Percentiles rank a stretch among this genome's conserved stretches.
Evolutionary conservation across 2,113 vertebrate genomes (phyloP).

Genomic region (Dasypus novemcinctus): DNA sequence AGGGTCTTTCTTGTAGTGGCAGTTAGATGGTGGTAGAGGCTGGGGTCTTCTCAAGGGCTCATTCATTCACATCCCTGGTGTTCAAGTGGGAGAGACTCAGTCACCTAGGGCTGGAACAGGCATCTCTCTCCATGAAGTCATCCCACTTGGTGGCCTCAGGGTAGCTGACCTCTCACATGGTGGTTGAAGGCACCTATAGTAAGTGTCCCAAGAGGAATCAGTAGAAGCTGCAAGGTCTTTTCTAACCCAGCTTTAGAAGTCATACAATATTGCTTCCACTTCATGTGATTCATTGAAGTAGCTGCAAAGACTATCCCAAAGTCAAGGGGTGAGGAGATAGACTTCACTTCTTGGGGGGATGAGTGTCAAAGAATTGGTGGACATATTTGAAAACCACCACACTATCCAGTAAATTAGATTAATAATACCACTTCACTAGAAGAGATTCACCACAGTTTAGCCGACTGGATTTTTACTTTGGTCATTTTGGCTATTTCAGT

Average conservation of each 20-base stretch:
- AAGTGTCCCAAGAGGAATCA: too few species aligned
- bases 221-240: not conserved
- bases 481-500: not conserved
- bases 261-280: not conserved
- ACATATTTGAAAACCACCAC: not conserved
- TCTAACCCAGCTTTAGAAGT: not conserved
- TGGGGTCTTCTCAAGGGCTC: not conserved
- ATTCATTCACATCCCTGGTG: not conserved
- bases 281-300: not conserved
- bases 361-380: not conserved
- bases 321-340: rapidly evolving
- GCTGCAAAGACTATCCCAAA: not conserved
- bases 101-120: not conserved
- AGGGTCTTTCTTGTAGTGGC: too few species aligned
- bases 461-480: not conserved
- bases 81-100: not conserved
- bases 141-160: not conserved
- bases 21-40: not conserved
- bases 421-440: not conserved
- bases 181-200: too few species aligned
- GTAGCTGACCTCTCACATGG: too few species aligned
- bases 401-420: not conserved
- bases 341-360: not conserved
- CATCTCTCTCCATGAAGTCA: not conserved
- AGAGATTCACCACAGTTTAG: not conserved